Percentiles rank a stretch among this genome's conserved stretches.
Evolutionary conservation across 2,888 invertebrate species (phyloP).

Genomic region (Nemotelus nigrinus): DNA sequence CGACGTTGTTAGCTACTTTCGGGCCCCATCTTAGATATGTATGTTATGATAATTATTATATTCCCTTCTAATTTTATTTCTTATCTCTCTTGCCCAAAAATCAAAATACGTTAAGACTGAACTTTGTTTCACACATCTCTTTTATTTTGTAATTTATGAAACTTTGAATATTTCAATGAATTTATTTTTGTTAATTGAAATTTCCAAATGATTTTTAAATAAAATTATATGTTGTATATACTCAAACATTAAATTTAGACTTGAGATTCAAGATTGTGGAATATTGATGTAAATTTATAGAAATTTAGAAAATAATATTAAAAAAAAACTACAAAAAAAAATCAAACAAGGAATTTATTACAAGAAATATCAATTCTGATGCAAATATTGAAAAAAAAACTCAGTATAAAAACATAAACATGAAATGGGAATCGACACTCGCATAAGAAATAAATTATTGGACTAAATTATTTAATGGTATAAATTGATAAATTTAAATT

Average conservation of each 20-base stretch:
- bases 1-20: no score
- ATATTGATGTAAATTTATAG: slow-evolving; percentile 27
- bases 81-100: neutral
- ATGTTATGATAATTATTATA: neutral
- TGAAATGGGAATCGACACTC: slow-evolving; percentile 48
- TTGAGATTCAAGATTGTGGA: no score
- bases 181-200: no score
- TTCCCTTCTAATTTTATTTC: neutral
- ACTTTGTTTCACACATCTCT: neutral
- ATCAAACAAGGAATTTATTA: slow-evolving; percentile 16
- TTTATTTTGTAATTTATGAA: neutral
- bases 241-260: no score
- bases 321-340: slow-evolving; percentile 23
- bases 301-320: slow-evolving; percentile 15
- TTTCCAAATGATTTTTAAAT: no score
- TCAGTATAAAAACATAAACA: slow-evolving; percentile 28
- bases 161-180: neutral
- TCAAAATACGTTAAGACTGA: slow-evolving; percentile 40
- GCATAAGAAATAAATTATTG: slow-evolving; percentile 41
- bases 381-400: slow-evolving; percentile 30
- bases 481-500: slow-evolving; percentile 28
- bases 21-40: neutral
- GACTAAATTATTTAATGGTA: slow-evolving; percentile 42
- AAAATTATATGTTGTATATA: no score
- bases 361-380: slow-evolving; percentile 18